Evolutionary conservation across 2,113 vertebrate genomes (phyloP).

Genomic region (Harpagus bidentatus): DNA sequence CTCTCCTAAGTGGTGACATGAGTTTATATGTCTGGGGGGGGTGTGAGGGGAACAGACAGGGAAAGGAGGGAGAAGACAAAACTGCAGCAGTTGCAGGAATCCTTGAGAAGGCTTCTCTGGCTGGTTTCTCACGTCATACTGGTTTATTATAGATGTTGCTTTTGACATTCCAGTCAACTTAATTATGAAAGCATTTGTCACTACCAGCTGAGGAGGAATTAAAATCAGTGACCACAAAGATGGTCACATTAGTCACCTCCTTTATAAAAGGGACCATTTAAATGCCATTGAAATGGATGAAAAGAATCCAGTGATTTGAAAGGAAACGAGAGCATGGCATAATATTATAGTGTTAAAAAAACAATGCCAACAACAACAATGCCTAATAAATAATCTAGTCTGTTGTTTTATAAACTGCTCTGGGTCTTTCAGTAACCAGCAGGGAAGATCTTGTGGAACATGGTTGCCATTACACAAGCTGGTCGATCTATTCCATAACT

Average conservation of each 20-base stretch:
- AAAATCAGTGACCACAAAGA: not conserved
- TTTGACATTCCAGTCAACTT: not conserved
- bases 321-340: not conserved
- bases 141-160: not conserved
- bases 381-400: not conserved
- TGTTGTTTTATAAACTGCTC: not conserved
- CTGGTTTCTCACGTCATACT: not conserved
- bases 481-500: slow-evolving; percentile 39
- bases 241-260: not conserved
- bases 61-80: not conserved
- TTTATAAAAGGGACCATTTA: not conserved
- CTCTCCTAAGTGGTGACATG: not conserved
- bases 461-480: slow-evolving; percentile 54
- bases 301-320: not conserved
- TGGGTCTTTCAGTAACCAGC: not conserved
- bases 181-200: not conserved
- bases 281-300: not conserved
- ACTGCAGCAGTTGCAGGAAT: not conserved
- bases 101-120: not conserved
- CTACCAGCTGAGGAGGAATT: not conserved
- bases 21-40: not conserved
- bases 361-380: not conserved
- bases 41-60: not conserved
- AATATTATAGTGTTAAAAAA: not conserved
- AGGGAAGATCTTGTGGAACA: slow-evolving; percentile 35